phyloP scores from a whole-genome alignment of 2,113 vertebrate species.

The Oncorhynchus kisutch region DNA sequence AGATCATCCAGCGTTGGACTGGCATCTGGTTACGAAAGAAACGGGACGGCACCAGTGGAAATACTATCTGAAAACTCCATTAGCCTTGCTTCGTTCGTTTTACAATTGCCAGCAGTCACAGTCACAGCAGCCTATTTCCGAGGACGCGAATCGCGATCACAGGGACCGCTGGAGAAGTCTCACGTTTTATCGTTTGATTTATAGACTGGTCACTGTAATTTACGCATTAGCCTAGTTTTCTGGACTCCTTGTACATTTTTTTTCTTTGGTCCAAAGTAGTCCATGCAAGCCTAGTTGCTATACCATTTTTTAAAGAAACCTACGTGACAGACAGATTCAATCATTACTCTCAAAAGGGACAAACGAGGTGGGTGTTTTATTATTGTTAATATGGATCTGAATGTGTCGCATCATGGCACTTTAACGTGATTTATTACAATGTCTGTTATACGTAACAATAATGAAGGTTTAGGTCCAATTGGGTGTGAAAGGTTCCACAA shows the following conservation, averaged over 20 bases:
- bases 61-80: slow-evolving; percentile 80
- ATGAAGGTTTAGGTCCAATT: too few relatives aligned
- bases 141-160: slow-evolving; percentile 36
- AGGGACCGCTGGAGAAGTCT: slow-evolving; percentile 38
- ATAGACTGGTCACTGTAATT: not conserved
- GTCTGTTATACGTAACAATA: too few relatives aligned
- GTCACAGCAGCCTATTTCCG: slow-evolving; percentile 16
- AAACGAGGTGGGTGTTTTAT: slow-evolving; percentile 65
- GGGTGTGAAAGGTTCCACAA: too few relatives aligned
- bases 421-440: not conserved
- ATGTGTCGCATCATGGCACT: not conserved
- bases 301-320: slow-evolving; percentile 7
- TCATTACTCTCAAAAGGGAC: slow-evolving; percentile 55
- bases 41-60: slow-evolving; percentile 66
- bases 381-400: not conserved
- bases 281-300: not conserved
- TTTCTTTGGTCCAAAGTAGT: not conserved
- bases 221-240: slow-evolving; percentile 1
- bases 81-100: slow-evolving; percentile 47
- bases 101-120: slow-evolving; percentile 26
- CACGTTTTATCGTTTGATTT: slow-evolving; percentile 23
- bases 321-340: slow-evolving; percentile 46
- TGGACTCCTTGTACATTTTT: slow-evolving; percentile 16
- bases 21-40: slow-evolving; percentile 40
- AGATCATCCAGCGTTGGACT: slow-evolving; percentile 54